Evolutionary conservation across 64 coral and sea anemone genomes (phyloP).

Genomic region (Pocillopora verrucosa): DNA sequence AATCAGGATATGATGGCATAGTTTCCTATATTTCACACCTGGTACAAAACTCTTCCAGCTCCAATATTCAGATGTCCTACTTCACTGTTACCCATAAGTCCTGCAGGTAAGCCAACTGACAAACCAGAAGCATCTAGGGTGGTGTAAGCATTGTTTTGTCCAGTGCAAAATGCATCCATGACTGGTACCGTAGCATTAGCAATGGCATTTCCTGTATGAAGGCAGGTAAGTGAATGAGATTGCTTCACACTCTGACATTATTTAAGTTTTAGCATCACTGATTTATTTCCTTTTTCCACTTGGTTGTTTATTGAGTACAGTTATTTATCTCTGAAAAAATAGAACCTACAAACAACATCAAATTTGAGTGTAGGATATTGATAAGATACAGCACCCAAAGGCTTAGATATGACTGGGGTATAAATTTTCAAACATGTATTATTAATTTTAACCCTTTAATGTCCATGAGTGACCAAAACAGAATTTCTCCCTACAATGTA

Average conservation of each 20-base stretch:
- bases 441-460: too few species aligned
- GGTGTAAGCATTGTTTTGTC: slow-evolving; percentile 71
- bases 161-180: slow-evolving; percentile 87
- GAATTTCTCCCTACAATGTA: too few species aligned
- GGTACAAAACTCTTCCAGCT: slow-evolving; percentile 92
- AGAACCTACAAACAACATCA: too few species aligned
- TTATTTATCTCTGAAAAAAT: too few species aligned
- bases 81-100: slow-evolving; percentile 98
- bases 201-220: slow-evolving; percentile 87
- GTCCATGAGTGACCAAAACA: too few species aligned
- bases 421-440: too few species aligned
- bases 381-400: too few species aligned
- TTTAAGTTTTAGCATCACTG: too few species aligned
- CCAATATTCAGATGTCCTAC: slow-evolving; percentile 97
- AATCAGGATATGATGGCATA: background rate
- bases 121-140: slow-evolving; percentile 96
- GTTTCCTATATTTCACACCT: slow-evolving; percentile 26
- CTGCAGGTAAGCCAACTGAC: slow-evolving; percentile 85
- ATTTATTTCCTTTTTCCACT: too few species aligned
- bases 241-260: background rate
- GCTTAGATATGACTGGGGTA: too few species aligned
- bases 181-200: slow-evolving; percentile 82
- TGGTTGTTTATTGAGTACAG: too few species aligned
- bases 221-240: background rate
- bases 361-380: too few species aligned